Evolutionary conservation across 2,888 invertebrate genomes (phyloP), one percentile per base, ranked within the genome.

Genomic region (Litoditis marina): DNA sequence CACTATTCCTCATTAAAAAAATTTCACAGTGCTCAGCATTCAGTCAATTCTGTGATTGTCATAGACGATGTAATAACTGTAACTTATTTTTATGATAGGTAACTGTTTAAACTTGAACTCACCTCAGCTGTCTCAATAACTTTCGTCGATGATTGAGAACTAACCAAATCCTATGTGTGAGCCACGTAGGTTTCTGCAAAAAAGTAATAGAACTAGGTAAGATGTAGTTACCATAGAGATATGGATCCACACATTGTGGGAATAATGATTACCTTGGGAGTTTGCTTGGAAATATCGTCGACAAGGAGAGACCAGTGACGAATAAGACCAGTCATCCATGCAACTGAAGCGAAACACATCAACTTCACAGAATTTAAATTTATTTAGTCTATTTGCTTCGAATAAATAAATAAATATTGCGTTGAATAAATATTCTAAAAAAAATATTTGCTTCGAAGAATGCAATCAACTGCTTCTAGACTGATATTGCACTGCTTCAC

Each of bases 241-340:
- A 32, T 56, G 30, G 32, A n/a, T n/a, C n/a, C n/a, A n/a, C n/a
- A n/a, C n/a, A 16, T 22, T 30, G 13, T 11, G n/a, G 39, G 19
- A 22, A 16, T 13, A 25, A 27, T 13, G 16, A 25, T 13, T 32
- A 69, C 73, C 61, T 78, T 78, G 13, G 68, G 66, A 5, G 75
- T 74, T 27, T 68, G 57, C 56, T 71, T 61, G 44, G 65, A 59
- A 32, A 80, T 68, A n/a, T 79, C 78, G 34, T 80, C 79, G 22
- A 76, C 76, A 11, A 80, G 68, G 50, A 74, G 69, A 13, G 77
- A 78, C 78, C 77, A 82, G 54, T 81, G 79, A 16, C 81, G 76
- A 63, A 81, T 82, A 16, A 76, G 64, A 31, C 77, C 80, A 6
- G 81, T 81, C 52, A 76, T 63, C 77, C 74, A 79, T 16, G 76